A percentile compares a stretch with the other conserved stretches of the same genome.
Evolutionary conservation across 1,140 invertebrate species (phyloP).

Genomic region (Drosophila varians): DNA sequence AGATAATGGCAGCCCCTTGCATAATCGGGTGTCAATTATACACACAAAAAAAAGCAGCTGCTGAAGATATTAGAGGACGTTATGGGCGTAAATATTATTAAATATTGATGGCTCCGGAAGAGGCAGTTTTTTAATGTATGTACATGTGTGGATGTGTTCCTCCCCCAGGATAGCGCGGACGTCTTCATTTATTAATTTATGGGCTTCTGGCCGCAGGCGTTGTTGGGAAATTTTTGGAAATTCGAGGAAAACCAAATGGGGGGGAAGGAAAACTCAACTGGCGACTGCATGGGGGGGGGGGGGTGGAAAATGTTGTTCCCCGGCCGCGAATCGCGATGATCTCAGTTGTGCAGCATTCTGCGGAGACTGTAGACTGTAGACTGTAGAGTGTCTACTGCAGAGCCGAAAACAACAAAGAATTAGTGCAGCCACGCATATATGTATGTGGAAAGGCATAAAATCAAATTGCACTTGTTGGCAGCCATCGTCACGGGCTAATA

Average conservation of each 20-base stretch:
- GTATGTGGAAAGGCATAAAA: constrained; percentile 20
- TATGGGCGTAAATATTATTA: constrained; percentile 81
- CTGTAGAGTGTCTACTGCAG: too few species aligned
- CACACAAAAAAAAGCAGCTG: constrained; percentile 53
- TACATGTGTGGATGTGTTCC: too few species aligned
- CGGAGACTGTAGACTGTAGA: too few species aligned
- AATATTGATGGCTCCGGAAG: constrained; percentile 43
- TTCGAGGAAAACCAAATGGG: background rate
- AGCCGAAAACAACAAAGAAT: constrained; percentile 39
- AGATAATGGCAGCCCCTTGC: constrained; percentile 63
- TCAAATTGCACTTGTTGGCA: constrained; percentile 77
- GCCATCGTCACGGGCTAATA: constrained; percentile 72
- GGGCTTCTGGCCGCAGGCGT: constrained; percentile 5
- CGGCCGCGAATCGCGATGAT: constrained; percentile 5
- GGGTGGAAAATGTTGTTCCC: too few species aligned
- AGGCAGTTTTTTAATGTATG: constrained; percentile 58
- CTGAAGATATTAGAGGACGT: constrained; percentile 79
- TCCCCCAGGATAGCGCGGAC: constrained; percentile 11
- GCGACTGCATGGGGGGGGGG: too few species aligned
- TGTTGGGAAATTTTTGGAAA: background rate
- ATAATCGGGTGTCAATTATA: constrained; percentile 81
- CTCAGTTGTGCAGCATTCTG: constrained; percentile 4
- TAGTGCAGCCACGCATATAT: background rate
- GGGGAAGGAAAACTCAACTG: background rate
- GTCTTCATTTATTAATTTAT: constrained; percentile 75